These are phyloP conservation scores for Carcharodon carcharias DNA, from an alignment of 2,797 vertebrate genomes.

Conservation along the genomic window DNA sequence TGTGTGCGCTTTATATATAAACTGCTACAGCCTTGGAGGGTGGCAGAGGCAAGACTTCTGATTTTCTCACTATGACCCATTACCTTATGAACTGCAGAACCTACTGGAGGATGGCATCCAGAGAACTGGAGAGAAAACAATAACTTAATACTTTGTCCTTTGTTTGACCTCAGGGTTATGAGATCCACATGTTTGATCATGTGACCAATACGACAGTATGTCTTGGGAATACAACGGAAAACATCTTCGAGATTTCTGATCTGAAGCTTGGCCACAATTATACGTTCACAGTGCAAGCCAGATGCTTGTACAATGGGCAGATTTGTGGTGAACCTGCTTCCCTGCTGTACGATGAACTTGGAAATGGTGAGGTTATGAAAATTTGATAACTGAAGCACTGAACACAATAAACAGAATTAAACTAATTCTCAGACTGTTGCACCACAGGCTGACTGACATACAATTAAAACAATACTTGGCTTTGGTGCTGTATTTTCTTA, in stretches of 20 bases:
- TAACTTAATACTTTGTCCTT: conserved; percentile 17
- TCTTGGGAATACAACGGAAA: conserved; percentile 90
- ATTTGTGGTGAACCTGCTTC: conserved; percentile 84
- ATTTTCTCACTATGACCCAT: neutral
- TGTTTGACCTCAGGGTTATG: conserved; percentile 71
- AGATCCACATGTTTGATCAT: conserved; percentile 82
- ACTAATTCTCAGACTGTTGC: neutral
- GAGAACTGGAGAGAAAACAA: neutral
- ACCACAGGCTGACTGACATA: too few species aligned
- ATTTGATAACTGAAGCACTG: neutral
- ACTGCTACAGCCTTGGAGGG: neutral
- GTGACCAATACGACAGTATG: conserved; percentile 68
- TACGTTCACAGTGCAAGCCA: conserved; percentile 83
- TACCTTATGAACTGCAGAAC: neutral
- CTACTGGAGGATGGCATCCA: neutral
- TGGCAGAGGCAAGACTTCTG: neutral
- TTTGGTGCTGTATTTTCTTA: neutral
- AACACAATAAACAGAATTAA: neutral
- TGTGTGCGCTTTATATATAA: neutral
- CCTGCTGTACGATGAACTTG: conserved; percentile 73
- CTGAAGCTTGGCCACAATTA: conserved; percentile 86
- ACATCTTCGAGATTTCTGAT: conserved; percentile 80
- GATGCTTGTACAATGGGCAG: conserved; percentile 76
- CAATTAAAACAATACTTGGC: conserved; percentile 16
- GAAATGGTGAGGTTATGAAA: conserved; percentile 53